These are phyloP conservation scores for Lycia hirtaria DNA, from an alignment of 2,888 invertebrate genomes.

Conservation along the genomic window DNA sequence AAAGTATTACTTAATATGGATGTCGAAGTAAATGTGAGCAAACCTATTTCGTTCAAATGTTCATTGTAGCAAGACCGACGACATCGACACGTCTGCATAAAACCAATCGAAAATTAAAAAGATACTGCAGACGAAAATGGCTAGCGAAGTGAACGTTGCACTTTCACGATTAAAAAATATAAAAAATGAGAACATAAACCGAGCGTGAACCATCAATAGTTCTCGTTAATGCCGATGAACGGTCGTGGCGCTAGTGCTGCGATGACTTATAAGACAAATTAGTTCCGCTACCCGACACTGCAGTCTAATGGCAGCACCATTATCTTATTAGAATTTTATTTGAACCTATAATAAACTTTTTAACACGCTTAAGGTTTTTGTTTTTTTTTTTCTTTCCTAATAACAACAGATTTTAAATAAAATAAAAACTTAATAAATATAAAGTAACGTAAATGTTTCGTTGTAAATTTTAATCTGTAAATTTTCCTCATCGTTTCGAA, in stretches of 20 bases:
- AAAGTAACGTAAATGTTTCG: no score
- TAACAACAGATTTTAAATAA: no score
- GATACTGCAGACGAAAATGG: constrained; percentile 74
- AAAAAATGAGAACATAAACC: constrained; percentile 67
- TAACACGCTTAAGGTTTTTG: no score
- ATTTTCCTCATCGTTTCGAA: no score
- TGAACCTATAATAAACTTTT: neutral
- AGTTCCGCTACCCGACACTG: constrained; percentile 80
- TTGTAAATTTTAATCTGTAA: no score
- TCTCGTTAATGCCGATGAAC: constrained; percentile 58
- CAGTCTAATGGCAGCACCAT: constrained; percentile 62
- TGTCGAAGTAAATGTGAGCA: neutral
- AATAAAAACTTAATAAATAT: no score
- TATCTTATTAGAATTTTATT: constrained; percentile 44
- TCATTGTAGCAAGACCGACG: constrained; percentile 47
- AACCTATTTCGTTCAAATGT: neutral
- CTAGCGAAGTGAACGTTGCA: constrained; percentile 81
- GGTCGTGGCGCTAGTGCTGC: constrained; percentile 61
- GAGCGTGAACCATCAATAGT: constrained; percentile 72
- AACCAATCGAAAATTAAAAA: constrained; percentile 78
- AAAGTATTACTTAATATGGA: neutral
- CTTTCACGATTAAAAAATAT: constrained; percentile 80
- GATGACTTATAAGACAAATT: constrained; percentile 45
- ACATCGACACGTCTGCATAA: constrained; percentile 76
- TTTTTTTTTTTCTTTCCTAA: no score